Base-by-base conservation (phyloP, 2,797 vertebrate species). In the Micrastur ruficollis region DNA sequence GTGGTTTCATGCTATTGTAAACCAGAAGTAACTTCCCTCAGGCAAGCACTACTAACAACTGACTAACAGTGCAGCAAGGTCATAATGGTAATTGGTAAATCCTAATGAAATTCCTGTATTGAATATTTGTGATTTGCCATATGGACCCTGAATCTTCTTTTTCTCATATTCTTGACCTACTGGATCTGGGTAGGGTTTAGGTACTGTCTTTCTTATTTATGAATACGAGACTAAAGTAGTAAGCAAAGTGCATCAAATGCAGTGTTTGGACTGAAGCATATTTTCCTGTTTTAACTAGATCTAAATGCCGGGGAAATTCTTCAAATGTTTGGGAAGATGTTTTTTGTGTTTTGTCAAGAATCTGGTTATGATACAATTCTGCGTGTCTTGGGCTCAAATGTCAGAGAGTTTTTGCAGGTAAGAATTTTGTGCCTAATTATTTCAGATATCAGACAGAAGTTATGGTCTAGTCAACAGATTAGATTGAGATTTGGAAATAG, bases 301-400 rank as follows among this genome's bases (percentile, higher is more conserved):
- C 98, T 99, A 47, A 98, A 99, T 94, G 99, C 99, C 4, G 99
- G 99, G 38, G 99, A 99, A 96, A 99, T 99, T 97, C 98, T 99
- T 95, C 99, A 99, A 50, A 98, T 99, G 99, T 99, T 99, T 97
- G 99, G 99, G 73, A 99, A 99, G 98, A 99, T 99, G 99, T 99
- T 99, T 98, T 99, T 99, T 95, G 99, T 99, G 92, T 99, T 99
- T 98, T 99, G 99, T 97, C 99, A 99, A 97, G 99, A 99, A 97
- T 99, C 99, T 36, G 99, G 99, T 92, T 99, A 99, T 87, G 99
- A 99, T 94, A 99, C 99, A 80, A 99, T 99, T 97, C 97, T 99
- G 40, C 98, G 99, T 17, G 99, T 99, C 76, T 97, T 99, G 88
- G 99, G 99, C 81, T 99, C 99, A 73, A 99, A 99, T 70, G 99